Percentiles rank a stretch among this genome's conserved stretches.
Conservation (phyloP, 2,113 vertebrate species). For the Cyanoliseus patagonus region DNA sequence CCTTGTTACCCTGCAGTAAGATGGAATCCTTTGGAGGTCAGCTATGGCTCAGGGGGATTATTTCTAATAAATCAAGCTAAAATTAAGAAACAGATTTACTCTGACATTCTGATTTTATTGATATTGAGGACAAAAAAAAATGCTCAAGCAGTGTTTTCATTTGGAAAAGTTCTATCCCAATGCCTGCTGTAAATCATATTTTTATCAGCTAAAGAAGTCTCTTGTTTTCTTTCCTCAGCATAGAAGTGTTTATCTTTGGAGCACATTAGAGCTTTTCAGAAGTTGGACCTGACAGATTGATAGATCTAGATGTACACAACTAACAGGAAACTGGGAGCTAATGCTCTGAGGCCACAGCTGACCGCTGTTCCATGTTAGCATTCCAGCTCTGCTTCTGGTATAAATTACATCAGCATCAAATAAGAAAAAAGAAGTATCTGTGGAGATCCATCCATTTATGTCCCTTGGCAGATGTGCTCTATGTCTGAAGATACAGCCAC, state of each 20-base stretch:
- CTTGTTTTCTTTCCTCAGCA: constrained; percentile 33
- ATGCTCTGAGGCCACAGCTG: background rate
- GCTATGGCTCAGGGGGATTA: constrained; percentile 32
- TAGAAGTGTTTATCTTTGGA: constrained; percentile 33
- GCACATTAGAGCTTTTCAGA: constrained; percentile 33
- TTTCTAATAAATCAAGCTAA: constrained; percentile 62
- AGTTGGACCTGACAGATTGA: background rate
- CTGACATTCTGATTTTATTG: constrained; percentile 41
- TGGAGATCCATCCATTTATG: background rate
- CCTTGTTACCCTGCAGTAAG: constrained; percentile 58
- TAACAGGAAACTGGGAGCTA: background rate
- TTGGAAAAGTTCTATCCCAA: constrained; percentile 37
- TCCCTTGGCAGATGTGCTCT: background rate
- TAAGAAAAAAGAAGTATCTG: background rate
- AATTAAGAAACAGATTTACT: constrained; percentile 60
- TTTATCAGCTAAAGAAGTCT: constrained; percentile 39
- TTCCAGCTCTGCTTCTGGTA: background rate
- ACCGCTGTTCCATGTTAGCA: background rate
- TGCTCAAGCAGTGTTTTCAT: constrained; percentile 52
- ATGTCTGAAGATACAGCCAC: background rate
- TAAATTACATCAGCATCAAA: background rate
- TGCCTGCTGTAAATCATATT: constrained; percentile 22
- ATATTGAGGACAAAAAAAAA: background rate
- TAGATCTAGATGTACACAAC: background rate
- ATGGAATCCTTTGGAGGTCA: constrained; percentile 51